Evolutionary conservation across 2,888 invertebrate species (phyloP).

Genomic region (Acrobasis repandana): DNA sequence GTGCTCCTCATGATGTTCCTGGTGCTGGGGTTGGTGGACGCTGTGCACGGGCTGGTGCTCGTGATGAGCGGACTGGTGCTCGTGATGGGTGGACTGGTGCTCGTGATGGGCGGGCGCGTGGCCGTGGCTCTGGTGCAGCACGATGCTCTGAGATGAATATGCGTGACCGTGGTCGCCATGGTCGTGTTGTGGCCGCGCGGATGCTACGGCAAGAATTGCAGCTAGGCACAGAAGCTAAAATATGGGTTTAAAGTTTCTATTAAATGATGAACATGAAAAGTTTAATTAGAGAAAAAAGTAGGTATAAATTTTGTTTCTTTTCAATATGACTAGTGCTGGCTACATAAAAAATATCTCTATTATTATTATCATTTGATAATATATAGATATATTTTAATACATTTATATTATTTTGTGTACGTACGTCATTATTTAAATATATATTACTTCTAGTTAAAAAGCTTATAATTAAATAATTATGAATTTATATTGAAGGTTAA

Average conservation of each 20-base stretch:
- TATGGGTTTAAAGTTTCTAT: slow-evolving; percentile 19
- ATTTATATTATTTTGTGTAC: no score
- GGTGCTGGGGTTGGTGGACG: slow-evolving; percentile 20
- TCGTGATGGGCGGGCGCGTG: slow-evolving; percentile 34
- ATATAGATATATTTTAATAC: no score
- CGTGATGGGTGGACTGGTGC: slow-evolving; percentile 31
- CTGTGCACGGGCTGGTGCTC: slow-evolving; percentile 21
- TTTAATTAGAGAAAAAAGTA: no score
- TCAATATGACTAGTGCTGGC: no score
- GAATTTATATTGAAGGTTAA: no score
- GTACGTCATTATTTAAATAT: no score
- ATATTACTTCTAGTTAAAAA: no score
- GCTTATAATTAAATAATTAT: no score
- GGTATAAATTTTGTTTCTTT: no score
- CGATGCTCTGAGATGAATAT: slow-evolving; percentile 47
- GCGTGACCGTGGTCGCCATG: slow-evolving; percentile 44
- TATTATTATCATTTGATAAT: no score
- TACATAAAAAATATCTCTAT: no score
- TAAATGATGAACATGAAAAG: no score
- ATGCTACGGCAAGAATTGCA: slow-evolving; percentile 34
- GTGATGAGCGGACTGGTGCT: slow-evolving; percentile 18
- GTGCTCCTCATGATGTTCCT: slow-evolving; percentile 33
- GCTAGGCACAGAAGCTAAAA: slow-evolving; percentile 37
- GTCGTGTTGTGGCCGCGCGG: slow-evolving; percentile 41
- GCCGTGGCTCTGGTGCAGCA: slow-evolving; percentile 49